A percentile compares a stretch with the other conserved stretches of the same genome.
Evolutionary conservation across 2,888 invertebrate species (phyloP).

Genomic region (Flexamia atlantica): DNA sequence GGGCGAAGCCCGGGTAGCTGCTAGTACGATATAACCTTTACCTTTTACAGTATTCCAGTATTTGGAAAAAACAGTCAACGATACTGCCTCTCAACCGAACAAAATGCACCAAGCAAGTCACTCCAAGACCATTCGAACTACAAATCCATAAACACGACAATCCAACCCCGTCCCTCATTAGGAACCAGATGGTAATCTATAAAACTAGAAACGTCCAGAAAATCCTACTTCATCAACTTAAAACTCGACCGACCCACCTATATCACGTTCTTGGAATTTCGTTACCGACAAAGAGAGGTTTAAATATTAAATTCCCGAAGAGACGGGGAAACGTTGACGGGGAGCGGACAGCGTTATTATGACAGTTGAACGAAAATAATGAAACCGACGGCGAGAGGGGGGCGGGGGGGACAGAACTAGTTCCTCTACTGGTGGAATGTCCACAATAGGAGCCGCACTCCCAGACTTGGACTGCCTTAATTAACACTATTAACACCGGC

Average conservation of each 20-base stretch:
- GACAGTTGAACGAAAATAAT: conserved; percentile 53
- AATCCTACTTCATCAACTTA: not conserved
- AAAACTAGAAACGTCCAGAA: conserved; percentile 19
- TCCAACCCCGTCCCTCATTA: not conserved
- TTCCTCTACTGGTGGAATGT: conserved; percentile 39
- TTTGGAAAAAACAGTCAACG: too few species aligned
- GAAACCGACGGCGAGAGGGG: conserved; percentile 10
- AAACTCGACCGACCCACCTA: not conserved
- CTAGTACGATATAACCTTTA: too few species aligned
- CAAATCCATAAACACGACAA: not conserved
- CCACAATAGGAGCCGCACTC: conserved; percentile 50
- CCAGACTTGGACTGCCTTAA: conserved; percentile 6
- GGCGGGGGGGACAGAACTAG: conserved; percentile 25
- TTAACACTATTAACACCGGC: conserved; percentile 50
- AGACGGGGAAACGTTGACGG: conserved; percentile 15
- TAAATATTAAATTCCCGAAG: conserved; percentile 19
- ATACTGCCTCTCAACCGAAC: too few species aligned
- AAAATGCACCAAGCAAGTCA: too few species aligned
- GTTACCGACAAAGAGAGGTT: conserved; percentile 39
- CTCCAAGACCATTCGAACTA: not conserved
- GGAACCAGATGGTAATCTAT: conserved; percentile 15
- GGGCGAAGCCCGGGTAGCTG: too few species aligned
- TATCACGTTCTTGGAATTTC: conserved; percentile 6
- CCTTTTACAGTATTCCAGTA: too few species aligned
- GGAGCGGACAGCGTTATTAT: conserved; percentile 28